These are phyloP conservation scores for Drosophila melanocephala DNA, from an alignment of 2,888 invertebrate genomes.

Conservation along the genomic window DNA sequence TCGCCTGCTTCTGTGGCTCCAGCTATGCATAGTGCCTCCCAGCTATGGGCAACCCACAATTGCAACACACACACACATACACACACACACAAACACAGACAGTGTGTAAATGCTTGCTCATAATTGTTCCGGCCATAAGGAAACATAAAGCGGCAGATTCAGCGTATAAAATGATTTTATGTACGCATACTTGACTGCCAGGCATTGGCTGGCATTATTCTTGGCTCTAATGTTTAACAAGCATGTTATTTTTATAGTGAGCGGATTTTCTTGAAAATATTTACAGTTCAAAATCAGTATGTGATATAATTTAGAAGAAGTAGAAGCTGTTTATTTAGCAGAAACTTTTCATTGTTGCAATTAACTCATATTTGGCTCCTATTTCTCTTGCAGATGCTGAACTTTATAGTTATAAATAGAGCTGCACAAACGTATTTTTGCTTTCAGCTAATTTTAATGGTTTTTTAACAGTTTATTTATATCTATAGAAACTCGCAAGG, in stretches of 20 bases:
- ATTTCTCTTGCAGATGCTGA: neutral
- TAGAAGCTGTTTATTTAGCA: neutral
- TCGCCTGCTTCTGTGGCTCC: conserved; percentile 6
- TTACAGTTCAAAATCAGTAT: neutral
- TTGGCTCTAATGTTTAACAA: conserved; percentile 6
- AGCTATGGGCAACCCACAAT: conserved; percentile 17
- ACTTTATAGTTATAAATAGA: neutral
- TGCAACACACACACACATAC: conserved; percentile 16
- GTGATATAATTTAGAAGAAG: neutral
- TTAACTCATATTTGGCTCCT: neutral
- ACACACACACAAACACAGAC: neutral
- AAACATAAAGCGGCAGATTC: conserved; percentile 21
- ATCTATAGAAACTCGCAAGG: neutral
- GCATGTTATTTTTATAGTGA: neutral
- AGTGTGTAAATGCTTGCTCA: conserved; percentile 21
- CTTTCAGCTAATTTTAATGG: neutral
- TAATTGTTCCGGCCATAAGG: conserved; percentile 39
- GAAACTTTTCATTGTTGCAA: neutral
- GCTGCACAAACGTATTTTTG: neutral
- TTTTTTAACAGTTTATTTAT: neutral
- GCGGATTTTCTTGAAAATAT: neutral
- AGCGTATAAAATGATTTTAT: conserved; percentile 27
- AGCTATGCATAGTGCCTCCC: conserved; percentile 31
- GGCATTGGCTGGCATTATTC: neutral
- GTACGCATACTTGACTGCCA: neutral